Evolutionary conservation across 1,140 invertebrate species (phyloP).

Genomic region (Ips nitidus): DNA sequence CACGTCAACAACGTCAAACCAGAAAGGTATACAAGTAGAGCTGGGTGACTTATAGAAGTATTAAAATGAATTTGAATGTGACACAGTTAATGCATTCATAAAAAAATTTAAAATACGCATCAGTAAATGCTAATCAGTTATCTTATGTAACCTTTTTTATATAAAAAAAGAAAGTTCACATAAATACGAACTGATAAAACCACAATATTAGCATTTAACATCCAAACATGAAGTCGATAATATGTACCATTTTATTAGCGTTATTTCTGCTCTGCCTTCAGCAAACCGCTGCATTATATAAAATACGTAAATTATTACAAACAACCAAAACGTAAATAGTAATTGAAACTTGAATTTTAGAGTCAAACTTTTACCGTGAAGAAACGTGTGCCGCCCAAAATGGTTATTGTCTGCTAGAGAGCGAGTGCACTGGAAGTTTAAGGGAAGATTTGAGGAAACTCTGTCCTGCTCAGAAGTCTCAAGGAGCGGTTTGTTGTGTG

Average conservation of each 20-base stretch:
- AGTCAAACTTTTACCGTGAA: conserved; percentile 31
- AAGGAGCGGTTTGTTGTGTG: conserved; percentile 1
- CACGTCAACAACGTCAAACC: too few species aligned
- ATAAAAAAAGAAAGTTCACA: neutral
- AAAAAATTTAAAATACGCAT: too few species aligned
- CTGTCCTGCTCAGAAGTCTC: neutral
- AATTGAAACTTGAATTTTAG: conserved; percentile 11
- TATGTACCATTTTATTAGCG: neutral
- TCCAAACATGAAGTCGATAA: neutral
- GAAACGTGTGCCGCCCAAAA: conserved; percentile 20
- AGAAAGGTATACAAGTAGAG: too few species aligned
- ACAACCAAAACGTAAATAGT: neutral
- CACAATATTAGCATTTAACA: neutral
- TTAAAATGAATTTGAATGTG: too few species aligned
- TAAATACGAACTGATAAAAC: neutral
- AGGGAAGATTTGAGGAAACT: neutral
- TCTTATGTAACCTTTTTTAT: too few species aligned
- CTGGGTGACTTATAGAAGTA: too few species aligned
- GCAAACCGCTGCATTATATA: neutral
- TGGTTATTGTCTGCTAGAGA: conserved; percentile 23
- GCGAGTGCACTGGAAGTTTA: conserved; percentile 5
- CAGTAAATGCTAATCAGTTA: too few species aligned
- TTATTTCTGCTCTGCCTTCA: neutral
- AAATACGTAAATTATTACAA: neutral
- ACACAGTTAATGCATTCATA: too few species aligned